These are phyloP conservation scores for Bombus sylvicola DNA, from an alignment of 1,140 invertebrate species.

Conservation along the genomic window DNA sequence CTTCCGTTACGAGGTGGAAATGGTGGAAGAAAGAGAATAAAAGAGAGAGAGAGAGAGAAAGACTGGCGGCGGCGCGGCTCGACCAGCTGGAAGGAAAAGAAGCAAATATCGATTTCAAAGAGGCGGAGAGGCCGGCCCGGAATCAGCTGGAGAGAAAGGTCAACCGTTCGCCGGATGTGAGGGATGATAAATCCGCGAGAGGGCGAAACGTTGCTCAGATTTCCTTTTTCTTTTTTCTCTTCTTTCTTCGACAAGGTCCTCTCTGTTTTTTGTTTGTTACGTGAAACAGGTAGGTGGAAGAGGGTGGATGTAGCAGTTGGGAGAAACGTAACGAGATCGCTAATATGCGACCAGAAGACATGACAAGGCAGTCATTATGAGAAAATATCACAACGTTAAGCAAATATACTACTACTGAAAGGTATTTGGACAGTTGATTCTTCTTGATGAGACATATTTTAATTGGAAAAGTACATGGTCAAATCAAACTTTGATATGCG, in stretches of 20 bases:
- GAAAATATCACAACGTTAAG: too few species aligned
- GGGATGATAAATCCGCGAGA: conserved; percentile 35
- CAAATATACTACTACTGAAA: too few species aligned
- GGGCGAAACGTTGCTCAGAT: conserved; percentile 4
- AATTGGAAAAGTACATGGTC: too few species aligned
- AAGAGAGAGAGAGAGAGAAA: background rate
- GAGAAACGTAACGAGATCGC: background rate
- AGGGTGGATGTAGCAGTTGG: background rate
- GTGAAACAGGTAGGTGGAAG: background rate
- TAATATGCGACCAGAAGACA: too few species aligned
- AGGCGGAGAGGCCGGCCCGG: conserved; percentile 18
- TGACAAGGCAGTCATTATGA: too few species aligned
- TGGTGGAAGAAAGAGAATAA: background rate
- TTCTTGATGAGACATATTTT: too few species aligned
- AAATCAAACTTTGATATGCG: too few species aligned
- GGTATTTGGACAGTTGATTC: too few species aligned
- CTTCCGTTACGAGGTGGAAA: background rate
- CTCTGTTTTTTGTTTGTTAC: background rate
- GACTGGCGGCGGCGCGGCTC: conserved; percentile 10
- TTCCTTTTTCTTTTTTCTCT: background rate
- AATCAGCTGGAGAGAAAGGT: conserved; percentile 39
- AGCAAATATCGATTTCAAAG: conserved; percentile 45
- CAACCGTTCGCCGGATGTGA: conserved; percentile 41
- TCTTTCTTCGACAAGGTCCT: too few species aligned
- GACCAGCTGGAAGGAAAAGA: conserved; percentile 36